Conservation (phyloP, 2,797 vertebrate species). For the Microtus californicus region DNA sequence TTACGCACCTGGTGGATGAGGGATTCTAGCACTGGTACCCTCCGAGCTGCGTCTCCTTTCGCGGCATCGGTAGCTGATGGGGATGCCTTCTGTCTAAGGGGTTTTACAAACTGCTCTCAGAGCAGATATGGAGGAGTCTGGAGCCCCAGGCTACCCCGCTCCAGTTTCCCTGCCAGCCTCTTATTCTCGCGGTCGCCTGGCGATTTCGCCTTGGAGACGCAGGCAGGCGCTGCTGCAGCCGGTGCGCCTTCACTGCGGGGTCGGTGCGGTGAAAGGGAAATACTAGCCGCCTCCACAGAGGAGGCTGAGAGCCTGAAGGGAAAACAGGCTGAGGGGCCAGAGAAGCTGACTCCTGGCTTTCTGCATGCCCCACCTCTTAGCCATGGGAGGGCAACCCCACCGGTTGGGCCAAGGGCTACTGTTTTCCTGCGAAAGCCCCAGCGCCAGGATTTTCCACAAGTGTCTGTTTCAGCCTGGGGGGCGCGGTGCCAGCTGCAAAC, state of each 20-base stretch:
- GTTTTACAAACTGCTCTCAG: slow-evolving; percentile 47
- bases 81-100: slow-evolving; percentile 1
- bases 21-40: background rate
- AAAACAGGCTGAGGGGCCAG: slow-evolving; percentile 14
- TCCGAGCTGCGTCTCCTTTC: background rate
- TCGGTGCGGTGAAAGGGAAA: slow-evolving; percentile 85
- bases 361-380: background rate
- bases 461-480: slow-evolving; percentile 70
- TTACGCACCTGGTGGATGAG: slow-evolving; percentile 22
- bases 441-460: slow-evolving; percentile 80
- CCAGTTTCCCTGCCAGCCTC: background rate
- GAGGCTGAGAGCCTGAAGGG: slow-evolving; percentile 77
- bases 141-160: background rate
- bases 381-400: background rate
- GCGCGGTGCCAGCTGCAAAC: slow-evolving; percentile 71
- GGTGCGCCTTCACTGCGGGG: slow-evolving; percentile 85
- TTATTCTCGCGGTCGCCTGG: background rate
- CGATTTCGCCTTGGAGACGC: background rate
- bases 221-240: slow-evolving; percentile 78
- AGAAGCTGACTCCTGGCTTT: background rate
- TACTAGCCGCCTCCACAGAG: slow-evolving; percentile 78
- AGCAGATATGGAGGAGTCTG: background rate
- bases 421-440: background rate
- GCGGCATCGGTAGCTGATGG: too few species aligned
- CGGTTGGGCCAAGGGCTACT: slow-evolving; percentile 29